Base-by-base conservation (phyloP, 2,888 invertebrate species). In the Drosophila leonis region DNA sequence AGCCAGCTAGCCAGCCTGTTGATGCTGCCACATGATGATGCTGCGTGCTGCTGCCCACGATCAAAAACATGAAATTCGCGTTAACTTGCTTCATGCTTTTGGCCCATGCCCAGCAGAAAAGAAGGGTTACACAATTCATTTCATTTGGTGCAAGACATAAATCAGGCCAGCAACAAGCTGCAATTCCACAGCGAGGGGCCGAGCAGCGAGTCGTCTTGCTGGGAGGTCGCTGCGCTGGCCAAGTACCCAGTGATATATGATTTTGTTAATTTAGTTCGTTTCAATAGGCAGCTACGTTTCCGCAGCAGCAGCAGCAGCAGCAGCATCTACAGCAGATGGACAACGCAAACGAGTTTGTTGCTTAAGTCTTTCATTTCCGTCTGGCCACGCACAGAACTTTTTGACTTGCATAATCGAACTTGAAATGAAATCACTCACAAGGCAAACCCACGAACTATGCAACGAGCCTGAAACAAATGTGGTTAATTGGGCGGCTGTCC, bases 141-240 rank as follows among this genome's bases (percentile, higher is more conserved):
- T 86, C 88, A 90, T 85, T 88, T 90, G 88, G 83, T 83, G 86
- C 90, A 89, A 83, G 72, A 83, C 86, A 90, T 86, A 86, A 86
- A 86, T 86, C 86, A 86, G 81, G 83, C 69, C 88, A 75, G 68
- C 90, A 86, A 86, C 86, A 83, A 86, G 90, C 84, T 39, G 59
- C 65, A 70, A 60, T 27, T 44, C 56, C 55, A 66, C 77, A 71
- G 65, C 65, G 37, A 79, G 80, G 63, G 59, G 65, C 52, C 31
- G 15, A 48, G 42, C 44, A 33, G 73, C 65, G 56, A 42, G 65
- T 61, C 67, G 63, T 29, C 87, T 72, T 69, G 67, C 84, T 89
- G 84, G 87, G 89, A 81, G 87, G 89, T 83, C 84, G 86, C 29
- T 35, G 37, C n/a, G 61, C 63, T 57, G 82, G 62, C 67, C 80